Conservation (phyloP, 1,140 invertebrate genomes). For the Drosophila neocordata region DNA sequence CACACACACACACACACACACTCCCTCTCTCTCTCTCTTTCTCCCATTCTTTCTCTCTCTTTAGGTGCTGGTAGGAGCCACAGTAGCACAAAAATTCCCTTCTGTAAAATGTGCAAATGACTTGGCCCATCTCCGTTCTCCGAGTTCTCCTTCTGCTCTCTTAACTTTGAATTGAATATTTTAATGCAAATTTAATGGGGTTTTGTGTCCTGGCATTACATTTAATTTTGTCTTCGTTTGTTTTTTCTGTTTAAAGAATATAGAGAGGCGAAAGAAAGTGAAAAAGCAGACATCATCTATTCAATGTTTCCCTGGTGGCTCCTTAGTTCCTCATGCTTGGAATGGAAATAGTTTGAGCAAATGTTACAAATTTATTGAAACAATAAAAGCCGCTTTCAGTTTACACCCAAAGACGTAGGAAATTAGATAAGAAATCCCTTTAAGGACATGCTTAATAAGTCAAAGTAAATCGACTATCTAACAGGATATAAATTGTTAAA, state of each 20-base stretch:
- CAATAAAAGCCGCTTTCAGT: no score
- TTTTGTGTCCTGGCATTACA: slow-evolving; percentile 50
- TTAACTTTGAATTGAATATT: slow-evolving; percentile 67
- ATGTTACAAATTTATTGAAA: no score
- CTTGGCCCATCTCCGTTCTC: slow-evolving; percentile 6
- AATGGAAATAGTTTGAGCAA: background rate
- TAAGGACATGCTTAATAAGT: no score
- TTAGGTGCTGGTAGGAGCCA: background rate
- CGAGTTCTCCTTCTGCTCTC: background rate
- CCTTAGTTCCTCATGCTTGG: slow-evolving; percentile 22
- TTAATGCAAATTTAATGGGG: slow-evolving; percentile 77
- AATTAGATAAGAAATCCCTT: no score
- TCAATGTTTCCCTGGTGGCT: slow-evolving; percentile 40
- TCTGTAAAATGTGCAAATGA: slow-evolving; percentile 55
- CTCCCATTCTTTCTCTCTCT: background rate
- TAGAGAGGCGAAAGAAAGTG: slow-evolving; percentile 6
- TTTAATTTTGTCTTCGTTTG: slow-evolving; percentile 65
- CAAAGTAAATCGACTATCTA: no score
- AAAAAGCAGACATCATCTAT: slow-evolving; percentile 7
- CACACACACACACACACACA: background rate
- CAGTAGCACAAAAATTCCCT: slow-evolving; percentile 54
- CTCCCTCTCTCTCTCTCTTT: background rate
- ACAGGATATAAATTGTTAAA: no score
- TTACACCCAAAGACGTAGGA: no score
- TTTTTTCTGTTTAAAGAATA: slow-evolving; percentile 27